Evolutionary conservation across 2,113 vertebrate genomes (phyloP).

Genomic region (Glareola pratincola): DNA sequence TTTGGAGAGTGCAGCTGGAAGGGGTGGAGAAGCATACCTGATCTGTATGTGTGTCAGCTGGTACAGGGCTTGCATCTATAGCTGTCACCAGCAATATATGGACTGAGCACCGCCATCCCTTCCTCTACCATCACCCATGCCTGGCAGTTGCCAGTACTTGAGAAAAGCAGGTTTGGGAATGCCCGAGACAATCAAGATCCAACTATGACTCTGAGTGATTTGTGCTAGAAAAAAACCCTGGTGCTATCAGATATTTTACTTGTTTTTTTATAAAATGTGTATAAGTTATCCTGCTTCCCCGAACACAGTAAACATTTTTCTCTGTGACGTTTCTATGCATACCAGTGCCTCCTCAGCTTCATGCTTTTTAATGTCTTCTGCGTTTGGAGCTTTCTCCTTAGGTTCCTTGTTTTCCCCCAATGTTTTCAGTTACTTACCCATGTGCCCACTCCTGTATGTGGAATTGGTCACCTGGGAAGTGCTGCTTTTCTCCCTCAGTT

Average conservation of each 20-base stretch:
- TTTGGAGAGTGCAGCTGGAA: background rate
- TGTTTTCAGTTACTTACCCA: background rate
- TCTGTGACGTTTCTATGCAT: background rate
- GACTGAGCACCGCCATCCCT: background rate
- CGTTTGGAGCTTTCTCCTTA: background rate
- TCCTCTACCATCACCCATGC: too few relatives aligned
- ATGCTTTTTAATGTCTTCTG: background rate
- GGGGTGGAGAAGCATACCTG: background rate
- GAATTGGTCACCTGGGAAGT: background rate
- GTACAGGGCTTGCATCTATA: background rate
- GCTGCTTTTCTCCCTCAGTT: background rate
- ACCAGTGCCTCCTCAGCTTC: background rate
- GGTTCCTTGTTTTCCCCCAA: background rate
- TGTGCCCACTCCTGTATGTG: background rate
- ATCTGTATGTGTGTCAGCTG: fast-evolving
- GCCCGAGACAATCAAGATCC: background rate
- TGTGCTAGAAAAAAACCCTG: background rate
- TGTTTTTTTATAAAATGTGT: background rate
- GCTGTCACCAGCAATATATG: background rate
- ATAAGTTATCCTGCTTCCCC: background rate
- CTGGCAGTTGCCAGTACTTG: fast-evolving
- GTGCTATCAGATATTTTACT: fast-evolving
- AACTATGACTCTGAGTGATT: background rate
- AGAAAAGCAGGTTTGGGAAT: background rate
- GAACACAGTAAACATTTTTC: background rate